A percentile compares a stretch with the other conserved stretches of the same genome.
These are phyloP conservation scores for Vulpes vulpes DNA, from an alignment of 2,113 vertebrate species.

Conservation along the genomic window DNA sequence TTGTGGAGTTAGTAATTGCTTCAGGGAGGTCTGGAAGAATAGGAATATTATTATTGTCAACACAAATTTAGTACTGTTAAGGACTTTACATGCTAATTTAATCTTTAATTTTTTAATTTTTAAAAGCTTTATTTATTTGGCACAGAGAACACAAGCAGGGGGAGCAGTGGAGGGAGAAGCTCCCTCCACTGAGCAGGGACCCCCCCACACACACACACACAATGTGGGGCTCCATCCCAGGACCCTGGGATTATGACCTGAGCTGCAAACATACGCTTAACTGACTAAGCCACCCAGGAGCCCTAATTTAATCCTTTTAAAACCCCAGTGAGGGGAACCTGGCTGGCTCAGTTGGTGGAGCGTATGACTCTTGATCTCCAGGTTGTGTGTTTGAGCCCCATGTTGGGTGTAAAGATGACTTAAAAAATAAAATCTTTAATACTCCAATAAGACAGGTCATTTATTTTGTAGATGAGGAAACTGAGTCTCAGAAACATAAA, in stretches of 20 bases:
- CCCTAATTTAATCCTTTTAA: slow-evolving; percentile 3
- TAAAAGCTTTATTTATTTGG: no score
- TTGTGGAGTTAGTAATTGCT: slow-evolving; percentile 1
- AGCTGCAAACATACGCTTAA: no score
- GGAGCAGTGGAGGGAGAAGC: no score
- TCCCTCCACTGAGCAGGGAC: no score
- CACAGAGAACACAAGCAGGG: no score
- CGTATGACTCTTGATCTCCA: background rate
- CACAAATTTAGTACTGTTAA: background rate
- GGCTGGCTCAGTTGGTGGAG: background rate
- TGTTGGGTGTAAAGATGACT: background rate
- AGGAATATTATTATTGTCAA: slow-evolving; percentile 22
- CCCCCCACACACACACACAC: no score
- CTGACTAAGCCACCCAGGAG: no score
- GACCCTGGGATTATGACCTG: no score
- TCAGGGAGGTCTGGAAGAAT: background rate
- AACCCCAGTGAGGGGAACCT: background rate
- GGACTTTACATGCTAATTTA: background rate
- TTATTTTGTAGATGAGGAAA: slow-evolving; percentile 32
- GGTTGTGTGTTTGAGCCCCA: background rate
- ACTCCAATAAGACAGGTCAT: background rate
- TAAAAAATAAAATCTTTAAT: background rate
- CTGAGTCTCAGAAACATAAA: slow-evolving; percentile 11
- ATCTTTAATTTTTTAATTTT: background rate
- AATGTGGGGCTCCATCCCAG: no score